Evolutionary conservation across 1,140 invertebrate species (phyloP).

Genomic region (Hestina assimilis): DNA sequence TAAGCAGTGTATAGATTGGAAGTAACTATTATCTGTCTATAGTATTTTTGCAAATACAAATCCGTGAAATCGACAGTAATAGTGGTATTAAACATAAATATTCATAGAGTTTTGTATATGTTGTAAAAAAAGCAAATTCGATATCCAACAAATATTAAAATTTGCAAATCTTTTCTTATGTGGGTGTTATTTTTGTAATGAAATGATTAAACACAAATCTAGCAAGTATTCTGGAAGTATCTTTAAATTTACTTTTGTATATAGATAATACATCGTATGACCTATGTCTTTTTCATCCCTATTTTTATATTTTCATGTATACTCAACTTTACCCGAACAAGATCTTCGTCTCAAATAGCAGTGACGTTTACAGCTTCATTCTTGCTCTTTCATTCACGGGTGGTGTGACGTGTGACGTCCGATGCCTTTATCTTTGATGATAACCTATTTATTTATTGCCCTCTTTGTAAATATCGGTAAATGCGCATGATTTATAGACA

Average conservation of each 20-base stretch:
- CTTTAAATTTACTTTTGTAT: too few species aligned
- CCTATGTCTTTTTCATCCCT: background rate
- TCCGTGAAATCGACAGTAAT: too few species aligned
- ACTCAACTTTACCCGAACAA: constrained; percentile 14
- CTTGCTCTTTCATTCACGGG: constrained; percentile 33
- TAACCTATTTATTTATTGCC: constrained; percentile 38
- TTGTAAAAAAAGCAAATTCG: too few species aligned
- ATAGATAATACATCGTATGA: too few species aligned
- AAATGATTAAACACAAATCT: too few species aligned
- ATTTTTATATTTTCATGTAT: background rate
- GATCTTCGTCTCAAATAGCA: constrained; percentile 27
- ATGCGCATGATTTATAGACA: constrained; percentile 21
- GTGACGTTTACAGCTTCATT: constrained; percentile 33
- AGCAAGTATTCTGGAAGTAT: too few species aligned
- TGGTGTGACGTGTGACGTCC: constrained; percentile 25
- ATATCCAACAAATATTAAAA: too few species aligned
- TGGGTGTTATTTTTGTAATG: too few species aligned
- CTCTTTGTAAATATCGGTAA: constrained; percentile 17
- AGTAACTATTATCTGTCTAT: background rate
- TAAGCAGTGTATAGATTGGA: constrained; percentile 19
- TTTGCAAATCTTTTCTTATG: too few species aligned
- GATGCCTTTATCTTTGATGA: constrained; percentile 31
- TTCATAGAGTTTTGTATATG: too few species aligned
- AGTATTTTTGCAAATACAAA: background rate
- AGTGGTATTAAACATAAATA: too few species aligned